These are phyloP conservation scores for Microplitis mediator DNA, from an alignment of 1,140 invertebrate genomes.

Conservation along the genomic window DNA sequence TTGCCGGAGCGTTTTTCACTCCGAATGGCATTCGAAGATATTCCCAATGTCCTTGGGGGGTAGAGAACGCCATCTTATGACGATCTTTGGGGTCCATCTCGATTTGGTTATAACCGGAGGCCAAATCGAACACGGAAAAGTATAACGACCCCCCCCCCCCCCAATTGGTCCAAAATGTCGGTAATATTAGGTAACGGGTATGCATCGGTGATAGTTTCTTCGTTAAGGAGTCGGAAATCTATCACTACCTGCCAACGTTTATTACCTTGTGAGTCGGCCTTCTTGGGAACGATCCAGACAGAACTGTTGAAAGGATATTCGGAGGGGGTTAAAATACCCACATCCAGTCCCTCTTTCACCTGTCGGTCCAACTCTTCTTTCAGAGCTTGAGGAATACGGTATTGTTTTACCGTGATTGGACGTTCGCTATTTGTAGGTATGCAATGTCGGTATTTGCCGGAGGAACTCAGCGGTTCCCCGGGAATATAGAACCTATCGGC, in stretches of 20 bases:
- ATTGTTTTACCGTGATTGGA: not conserved
- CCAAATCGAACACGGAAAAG: not conserved
- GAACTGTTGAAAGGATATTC: not conserved
- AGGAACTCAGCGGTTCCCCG: too few species aligned
- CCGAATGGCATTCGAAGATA: not conserved
- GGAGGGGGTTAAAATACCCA: not conserved
- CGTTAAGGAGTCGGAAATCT: not conserved
- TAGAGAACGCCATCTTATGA: not conserved
- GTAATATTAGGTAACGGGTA: not conserved
- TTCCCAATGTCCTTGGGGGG: not conserved
- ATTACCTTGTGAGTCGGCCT: not conserved
- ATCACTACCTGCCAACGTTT: not conserved
- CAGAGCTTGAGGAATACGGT: not conserved
- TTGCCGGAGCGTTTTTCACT: not conserved
- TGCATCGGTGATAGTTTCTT: not conserved
- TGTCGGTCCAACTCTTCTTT: not conserved
- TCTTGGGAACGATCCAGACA: not conserved
- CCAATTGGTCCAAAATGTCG: constrained; percentile 4
- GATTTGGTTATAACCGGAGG: not conserved
- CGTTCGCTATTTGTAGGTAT: too few species aligned
- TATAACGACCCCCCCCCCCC: not conserved
- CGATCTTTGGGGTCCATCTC: not conserved
- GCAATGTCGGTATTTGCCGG: too few species aligned
- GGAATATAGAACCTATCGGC: too few species aligned
- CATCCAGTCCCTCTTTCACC: not conserved